Conservation (phyloP, 2,797 vertebrate genomes). For the Natrix natrix region DNA sequence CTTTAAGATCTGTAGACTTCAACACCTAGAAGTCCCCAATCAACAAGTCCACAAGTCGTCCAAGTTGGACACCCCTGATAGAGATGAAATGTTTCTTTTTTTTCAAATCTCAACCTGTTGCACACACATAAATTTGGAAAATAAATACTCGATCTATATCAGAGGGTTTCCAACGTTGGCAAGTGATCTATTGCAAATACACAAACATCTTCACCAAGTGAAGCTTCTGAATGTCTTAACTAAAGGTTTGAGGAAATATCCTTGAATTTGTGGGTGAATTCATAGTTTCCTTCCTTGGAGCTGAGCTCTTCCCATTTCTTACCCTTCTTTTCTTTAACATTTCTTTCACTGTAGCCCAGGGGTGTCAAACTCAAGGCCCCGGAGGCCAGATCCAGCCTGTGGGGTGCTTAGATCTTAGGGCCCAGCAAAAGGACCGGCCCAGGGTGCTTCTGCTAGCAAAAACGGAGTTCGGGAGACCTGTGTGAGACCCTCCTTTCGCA, state of each 20-base stretch:
- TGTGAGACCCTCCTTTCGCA: too few relatives aligned
- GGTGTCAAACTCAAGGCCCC: too few relatives aligned
- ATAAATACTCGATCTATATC: neutral
- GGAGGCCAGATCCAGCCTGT: too few relatives aligned
- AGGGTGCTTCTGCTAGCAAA: too few relatives aligned
- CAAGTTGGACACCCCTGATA: too few relatives aligned
- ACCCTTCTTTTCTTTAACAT: neutral
- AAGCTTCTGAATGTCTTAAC: neutral
- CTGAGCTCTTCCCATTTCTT: neutral
- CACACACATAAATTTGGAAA: neutral
- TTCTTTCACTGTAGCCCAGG: neutral
- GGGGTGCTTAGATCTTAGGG: too few relatives aligned
- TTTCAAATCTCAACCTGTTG: neutral
- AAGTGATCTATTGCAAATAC: neutral
- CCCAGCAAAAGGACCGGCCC: too few relatives aligned
- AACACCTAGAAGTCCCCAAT: too few relatives aligned
- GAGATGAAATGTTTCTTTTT: neutral
- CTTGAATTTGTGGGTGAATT: neutral
- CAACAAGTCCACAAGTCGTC: too few relatives aligned
- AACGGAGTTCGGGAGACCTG: too few relatives aligned
- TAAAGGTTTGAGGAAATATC: neutral
- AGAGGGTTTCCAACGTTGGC: too few relatives aligned
- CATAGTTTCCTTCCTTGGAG: neutral
- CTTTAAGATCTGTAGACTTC: too few relatives aligned
- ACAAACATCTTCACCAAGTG: neutral